phyloP scores from a whole-genome alignment of 2,797 vertebrate genomes.

The Arrhamphus sclerolepis region DNA sequence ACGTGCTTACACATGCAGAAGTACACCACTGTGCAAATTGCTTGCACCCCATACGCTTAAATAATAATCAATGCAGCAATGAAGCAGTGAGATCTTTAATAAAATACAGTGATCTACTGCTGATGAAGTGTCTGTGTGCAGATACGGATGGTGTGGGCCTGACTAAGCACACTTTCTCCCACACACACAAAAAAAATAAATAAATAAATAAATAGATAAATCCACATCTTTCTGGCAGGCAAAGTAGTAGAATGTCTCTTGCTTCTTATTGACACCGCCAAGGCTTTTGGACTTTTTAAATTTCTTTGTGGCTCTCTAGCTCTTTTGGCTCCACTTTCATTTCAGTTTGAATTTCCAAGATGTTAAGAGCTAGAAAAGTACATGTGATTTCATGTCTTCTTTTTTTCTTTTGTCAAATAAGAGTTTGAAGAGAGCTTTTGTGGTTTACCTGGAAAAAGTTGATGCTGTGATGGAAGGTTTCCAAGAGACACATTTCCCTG shows the following conservation, averaged over 20 bases:
- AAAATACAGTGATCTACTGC: slow-evolving; percentile 19
- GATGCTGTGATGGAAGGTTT: slow-evolving; percentile 10
- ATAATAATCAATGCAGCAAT: slow-evolving; percentile 29
- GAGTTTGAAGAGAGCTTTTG: not conserved
- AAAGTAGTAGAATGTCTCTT: slow-evolving; percentile 22
- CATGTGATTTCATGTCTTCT: not conserved
- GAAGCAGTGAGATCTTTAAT: slow-evolving; percentile 20
- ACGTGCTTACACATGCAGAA: slow-evolving; percentile 26
- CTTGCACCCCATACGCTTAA: slow-evolving; percentile 14
- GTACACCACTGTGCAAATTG: slow-evolving; percentile 5
- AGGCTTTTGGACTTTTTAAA: slow-evolving; percentile 26
- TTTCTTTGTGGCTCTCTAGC: slow-evolving; percentile 18
- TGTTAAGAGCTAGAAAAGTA: not conserved
- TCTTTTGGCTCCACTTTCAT: slow-evolving; percentile 2
- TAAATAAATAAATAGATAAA: too few species aligned
- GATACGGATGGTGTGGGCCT: not conserved
- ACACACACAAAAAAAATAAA: not conserved
- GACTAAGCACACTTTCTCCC: slow-evolving; percentile 4
- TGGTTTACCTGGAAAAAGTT: slow-evolving; percentile 32
- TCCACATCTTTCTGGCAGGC: slow-evolving; percentile 8
- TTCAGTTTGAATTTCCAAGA: slow-evolving; percentile 8
- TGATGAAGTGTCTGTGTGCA: slow-evolving; percentile 22
- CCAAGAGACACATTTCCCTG: slow-evolving; percentile 10
- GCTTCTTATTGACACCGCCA: slow-evolving; percentile 34
- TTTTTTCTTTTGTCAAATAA: too few species aligned